Conservation (phyloP, 2,113 vertebrate genomes). For the Tachycineta bicolor region DNA sequence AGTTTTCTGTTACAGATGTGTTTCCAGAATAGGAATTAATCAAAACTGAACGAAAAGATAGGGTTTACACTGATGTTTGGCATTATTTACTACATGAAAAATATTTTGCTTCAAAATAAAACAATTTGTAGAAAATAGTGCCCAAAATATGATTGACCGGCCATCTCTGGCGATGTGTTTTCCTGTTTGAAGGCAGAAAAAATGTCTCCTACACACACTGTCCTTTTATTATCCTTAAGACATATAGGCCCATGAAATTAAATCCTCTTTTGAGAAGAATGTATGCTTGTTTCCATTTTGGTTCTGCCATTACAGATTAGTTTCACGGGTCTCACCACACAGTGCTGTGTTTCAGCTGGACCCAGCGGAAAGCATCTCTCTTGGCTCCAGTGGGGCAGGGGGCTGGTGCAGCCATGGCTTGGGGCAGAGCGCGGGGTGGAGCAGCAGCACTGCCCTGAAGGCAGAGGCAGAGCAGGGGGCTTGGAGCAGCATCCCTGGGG, state of each 20-base stretch:
- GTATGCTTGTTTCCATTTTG: not conserved
- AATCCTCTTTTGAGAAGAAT: not conserved
- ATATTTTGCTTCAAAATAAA: not conserved
- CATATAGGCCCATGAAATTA: not conserved
- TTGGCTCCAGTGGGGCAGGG: not conserved
- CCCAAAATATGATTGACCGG: not conserved
- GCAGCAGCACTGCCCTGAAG: not conserved
- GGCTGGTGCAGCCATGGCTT: rapidly evolving
- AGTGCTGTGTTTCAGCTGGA: not conserved
- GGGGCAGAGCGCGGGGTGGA: not conserved
- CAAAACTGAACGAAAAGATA: not conserved
- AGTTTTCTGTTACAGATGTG: not conserved
- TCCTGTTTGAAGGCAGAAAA: not conserved
- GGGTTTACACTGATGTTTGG: not conserved
- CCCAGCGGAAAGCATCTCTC: not conserved
- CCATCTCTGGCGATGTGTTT: not conserved
- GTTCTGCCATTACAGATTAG: not conserved
- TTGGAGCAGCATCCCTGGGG: not conserved
- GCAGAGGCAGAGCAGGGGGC: rapidly evolving
- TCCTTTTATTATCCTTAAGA: not conserved
- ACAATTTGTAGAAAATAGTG: not conserved
- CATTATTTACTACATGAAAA: not conserved
- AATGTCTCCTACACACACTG: not conserved
- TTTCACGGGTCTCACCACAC: not conserved
- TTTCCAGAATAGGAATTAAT: not conserved